Conservation (phyloP, 2,113 vertebrate species). For the Lontra canadensis region DNA sequence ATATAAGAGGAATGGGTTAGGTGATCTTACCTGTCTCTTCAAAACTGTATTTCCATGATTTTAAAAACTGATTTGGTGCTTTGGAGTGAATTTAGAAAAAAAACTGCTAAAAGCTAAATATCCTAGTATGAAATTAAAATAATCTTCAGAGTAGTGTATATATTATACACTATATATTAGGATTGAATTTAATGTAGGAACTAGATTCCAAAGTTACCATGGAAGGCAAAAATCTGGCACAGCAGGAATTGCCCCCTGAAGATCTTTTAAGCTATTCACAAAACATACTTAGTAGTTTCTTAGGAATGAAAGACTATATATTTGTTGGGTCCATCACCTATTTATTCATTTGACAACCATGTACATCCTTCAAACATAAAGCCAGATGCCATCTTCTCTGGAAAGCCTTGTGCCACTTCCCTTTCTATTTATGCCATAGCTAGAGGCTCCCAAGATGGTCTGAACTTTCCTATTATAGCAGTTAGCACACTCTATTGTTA, state of each 20-base stretch:
- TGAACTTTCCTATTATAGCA: neutral
- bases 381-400: neutral
- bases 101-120: neutral
- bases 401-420: neutral
- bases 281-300: neutral
- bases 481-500: neutral
- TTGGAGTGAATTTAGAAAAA: slow-evolving; percentile 46
- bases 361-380: neutral
- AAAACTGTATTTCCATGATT: slow-evolving; percentile 17
- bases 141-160: neutral
- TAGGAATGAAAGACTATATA: neutral
- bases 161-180: neutral
- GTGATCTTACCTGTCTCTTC: slow-evolving; percentile 1
- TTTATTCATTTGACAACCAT: neutral
- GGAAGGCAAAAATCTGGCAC: neutral
- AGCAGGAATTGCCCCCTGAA: neutral
- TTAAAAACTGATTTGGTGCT: neutral
- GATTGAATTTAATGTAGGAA: neutral
- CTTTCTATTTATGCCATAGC: neutral
- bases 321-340: neutral
- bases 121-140: neutral
- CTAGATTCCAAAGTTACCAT: neutral
- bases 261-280: neutral
- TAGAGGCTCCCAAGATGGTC: fast-evolving
- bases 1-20: neutral